Evolutionary conservation across 2,113 vertebrate genomes (phyloP).

Genomic region (Octodon degus): DNA sequence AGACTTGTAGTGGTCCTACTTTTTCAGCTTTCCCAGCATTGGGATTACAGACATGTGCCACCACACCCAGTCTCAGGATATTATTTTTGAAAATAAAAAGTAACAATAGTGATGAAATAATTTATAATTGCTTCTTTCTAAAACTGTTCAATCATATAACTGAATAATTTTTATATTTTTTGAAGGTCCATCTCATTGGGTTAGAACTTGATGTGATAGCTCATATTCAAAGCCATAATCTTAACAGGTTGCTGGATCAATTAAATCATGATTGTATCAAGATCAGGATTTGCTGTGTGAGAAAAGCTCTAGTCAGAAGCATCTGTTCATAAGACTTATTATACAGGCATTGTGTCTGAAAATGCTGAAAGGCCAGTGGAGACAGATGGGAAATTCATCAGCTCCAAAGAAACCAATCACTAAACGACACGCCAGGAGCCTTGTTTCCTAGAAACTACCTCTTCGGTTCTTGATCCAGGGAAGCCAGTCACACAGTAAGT

Average conservation of each 20-base stretch:
- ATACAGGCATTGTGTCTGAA: background rate
- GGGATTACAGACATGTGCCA: no score
- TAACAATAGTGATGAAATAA: background rate
- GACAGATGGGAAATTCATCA: background rate
- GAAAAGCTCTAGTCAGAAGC: background rate
- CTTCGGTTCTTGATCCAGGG: background rate
- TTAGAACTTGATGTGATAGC: background rate
- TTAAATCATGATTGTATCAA: background rate
- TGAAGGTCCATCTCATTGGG: rapidly evolving
- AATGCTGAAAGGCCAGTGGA: background rate
- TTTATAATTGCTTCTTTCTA: background rate
- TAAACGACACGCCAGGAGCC: background rate
- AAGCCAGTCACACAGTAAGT: background rate
- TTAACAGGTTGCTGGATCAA: background rate
- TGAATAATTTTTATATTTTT: background rate
- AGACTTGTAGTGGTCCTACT: no score
- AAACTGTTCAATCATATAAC: background rate
- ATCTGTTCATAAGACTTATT: background rate
- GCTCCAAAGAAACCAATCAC: background rate
- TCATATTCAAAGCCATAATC: background rate
- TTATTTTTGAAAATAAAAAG: background rate
- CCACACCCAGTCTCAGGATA: background rate
- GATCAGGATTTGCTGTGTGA: rapidly evolving
- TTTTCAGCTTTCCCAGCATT: no score
- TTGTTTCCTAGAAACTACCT: background rate